Conservation (phyloP, 2,113 vertebrate species). For the Oreochromis tanganicae region DNA sequence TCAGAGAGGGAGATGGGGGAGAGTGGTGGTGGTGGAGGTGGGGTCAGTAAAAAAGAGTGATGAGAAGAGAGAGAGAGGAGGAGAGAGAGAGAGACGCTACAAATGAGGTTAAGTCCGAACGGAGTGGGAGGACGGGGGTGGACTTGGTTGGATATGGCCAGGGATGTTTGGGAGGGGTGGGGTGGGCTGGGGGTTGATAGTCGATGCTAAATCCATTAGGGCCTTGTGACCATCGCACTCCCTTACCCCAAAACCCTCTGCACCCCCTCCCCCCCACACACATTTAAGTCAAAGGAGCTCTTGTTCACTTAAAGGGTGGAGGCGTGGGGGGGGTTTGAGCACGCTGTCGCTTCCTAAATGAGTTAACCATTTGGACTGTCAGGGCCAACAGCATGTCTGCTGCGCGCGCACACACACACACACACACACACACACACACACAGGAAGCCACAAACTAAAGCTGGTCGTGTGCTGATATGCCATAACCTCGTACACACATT, state of each 20-base stretch:
- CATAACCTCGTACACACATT: not conserved
- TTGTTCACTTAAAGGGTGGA: conserved; percentile 48
- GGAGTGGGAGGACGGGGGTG: not conserved
- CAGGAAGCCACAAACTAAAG: conserved; percentile 21
- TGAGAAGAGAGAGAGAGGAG: conserved; percentile 41
- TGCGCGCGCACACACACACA: not conserved
- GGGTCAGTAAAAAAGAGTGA: conserved; percentile 15
- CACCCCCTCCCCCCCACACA: not conserved
- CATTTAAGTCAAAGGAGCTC: conserved; percentile 59
- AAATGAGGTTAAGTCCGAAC: conserved; percentile 56
- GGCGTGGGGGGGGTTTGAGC: not conserved
- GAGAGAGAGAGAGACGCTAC: conserved; percentile 31
- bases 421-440: not conserved
- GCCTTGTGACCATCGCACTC: conserved; percentile 31
- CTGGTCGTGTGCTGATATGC: conserved; percentile 6
- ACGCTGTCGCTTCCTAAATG: conserved; percentile 79
- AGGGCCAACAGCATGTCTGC: conserved; percentile 64
- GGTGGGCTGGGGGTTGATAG: conserved; percentile 71
- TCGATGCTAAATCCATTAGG: conserved; percentile 72
- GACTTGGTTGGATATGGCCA: not conserved
- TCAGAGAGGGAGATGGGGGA: conserved; percentile 6
- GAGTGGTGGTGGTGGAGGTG: not conserved
- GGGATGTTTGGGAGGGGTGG: not conserved
- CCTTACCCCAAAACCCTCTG: not conserved
- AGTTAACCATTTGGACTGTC: conserved; percentile 78